Base-by-base conservation (phyloP, 2,888 invertebrate genomes). In the Dexiosoma caninum region DNA sequence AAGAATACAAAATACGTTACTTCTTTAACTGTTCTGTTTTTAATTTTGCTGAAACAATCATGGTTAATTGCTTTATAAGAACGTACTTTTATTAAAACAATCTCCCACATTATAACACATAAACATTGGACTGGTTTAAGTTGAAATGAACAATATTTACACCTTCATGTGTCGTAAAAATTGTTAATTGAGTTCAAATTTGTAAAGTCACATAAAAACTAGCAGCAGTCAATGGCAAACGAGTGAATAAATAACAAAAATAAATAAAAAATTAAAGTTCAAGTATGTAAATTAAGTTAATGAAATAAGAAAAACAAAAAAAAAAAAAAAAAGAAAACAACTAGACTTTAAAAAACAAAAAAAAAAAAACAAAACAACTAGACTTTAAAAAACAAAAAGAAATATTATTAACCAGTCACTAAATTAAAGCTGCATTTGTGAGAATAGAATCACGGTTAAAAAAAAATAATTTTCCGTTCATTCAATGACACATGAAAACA, bases 261-360 rank as follows among this genome's bases (percentile, higher is more conserved):
- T 37, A 23, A 14, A 23, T 42, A 74, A 57, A 69, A 30, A 44
- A 72, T 69, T 69, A 74, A 51, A 69, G 81, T 77, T 81, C 77
- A 81, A 69, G 72, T 81, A 81, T 77, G 69, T 69, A 77, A 81
- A 81, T 78, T 71, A 59, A 27, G 70, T 70, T 57, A 77, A 64
- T 59, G 49, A 55, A 59, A 57, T 66, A 57, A 51, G 27, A 44
- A n/a, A 57, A 27, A 6, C 4, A 27, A 37, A 42, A 12, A 40
- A 16, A 37, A 44, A n/a, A 57, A 27, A 6, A 6, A 27, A 37
- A 42, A 12, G 35, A 16, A 67, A 66, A 37, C n/a, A n/a, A 57
- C 27, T 57, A 21, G 19, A 51, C 37, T 57, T 40, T 3, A 30
- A 30, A 37, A n/a, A 35, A 27, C 7, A 30, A 21, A 46, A 27